phyloP scores from a whole-genome alignment of 2,888 invertebrate species.

The Oxyteleia sp. region DNA sequence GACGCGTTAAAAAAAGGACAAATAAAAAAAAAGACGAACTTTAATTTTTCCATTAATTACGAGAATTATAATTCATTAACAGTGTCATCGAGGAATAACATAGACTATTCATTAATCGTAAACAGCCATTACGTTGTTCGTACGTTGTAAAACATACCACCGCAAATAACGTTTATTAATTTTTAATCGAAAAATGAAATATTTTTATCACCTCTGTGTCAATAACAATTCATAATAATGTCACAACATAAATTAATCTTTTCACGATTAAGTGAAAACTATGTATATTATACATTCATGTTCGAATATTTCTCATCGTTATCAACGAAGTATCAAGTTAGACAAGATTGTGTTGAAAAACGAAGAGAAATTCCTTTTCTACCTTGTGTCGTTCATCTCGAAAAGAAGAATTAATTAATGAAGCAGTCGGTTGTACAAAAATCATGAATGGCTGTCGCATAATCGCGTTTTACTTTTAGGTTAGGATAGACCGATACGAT shows the following conservation, averaged over 20 bases:
- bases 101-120: slow-evolving; percentile 37
- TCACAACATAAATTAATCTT: not conserved
- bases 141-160: slow-evolving; percentile 18
- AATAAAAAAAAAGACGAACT: too few relatives aligned
- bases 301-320: too few relatives aligned
- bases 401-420: slow-evolving; percentile 73
- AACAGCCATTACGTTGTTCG: slow-evolving; percentile 44
- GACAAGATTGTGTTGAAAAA: too few relatives aligned
- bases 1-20: not conserved
- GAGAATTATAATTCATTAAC: slow-evolving; percentile 23
- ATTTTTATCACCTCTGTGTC: not conserved
- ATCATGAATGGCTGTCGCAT: slow-evolving; percentile 83
- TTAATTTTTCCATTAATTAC: slow-evolving; percentile 27
- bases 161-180: slow-evolving; percentile 18
- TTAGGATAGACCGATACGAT: slow-evolving; percentile 76
- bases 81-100: slow-evolving; percentile 36
- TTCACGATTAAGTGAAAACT: too few relatives aligned
- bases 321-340: too few relatives aligned
- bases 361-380: too few relatives aligned
- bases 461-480: slow-evolving; percentile 81
- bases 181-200: slow-evolving; percentile 2
- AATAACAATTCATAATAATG: slow-evolving; percentile 1
- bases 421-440: slow-evolving; percentile 76
- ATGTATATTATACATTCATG: too few relatives aligned
- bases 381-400: too few relatives aligned